phyloP scores from a whole-genome alignment of 2,113 vertebrate genomes.

The Tychaedon coryphoeus region DNA sequence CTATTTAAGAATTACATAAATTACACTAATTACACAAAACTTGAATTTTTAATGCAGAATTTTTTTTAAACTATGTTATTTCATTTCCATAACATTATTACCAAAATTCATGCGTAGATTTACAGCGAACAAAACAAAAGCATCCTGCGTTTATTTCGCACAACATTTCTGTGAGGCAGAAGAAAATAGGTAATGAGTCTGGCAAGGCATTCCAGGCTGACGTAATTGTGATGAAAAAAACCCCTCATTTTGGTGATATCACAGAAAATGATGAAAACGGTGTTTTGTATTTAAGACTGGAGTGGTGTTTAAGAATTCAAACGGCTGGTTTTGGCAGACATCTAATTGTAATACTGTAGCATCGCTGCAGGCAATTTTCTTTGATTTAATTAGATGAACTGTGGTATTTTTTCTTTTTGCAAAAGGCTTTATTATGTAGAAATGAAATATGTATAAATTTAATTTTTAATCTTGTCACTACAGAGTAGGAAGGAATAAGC shows the following conservation, averaged over 20 bases:
- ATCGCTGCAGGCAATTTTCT: conserved; percentile 80
- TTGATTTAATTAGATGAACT: conserved; percentile 88
- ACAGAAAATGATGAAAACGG: conserved; percentile 52
- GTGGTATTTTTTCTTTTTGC: conserved; percentile 77
- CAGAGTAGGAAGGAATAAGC: conserved; percentile 76
- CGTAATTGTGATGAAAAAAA: background rate
- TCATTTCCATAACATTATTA: background rate
- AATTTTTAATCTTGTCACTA: conserved; percentile 86
- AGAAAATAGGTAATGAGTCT: background rate
- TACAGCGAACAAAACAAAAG: background rate
- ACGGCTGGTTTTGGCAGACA: conserved; percentile 74
- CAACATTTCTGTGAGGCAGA: background rate
- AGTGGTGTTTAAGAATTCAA: conserved; percentile 68
- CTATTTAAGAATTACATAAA: background rate
- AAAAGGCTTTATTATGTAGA: conserved; percentile 83
- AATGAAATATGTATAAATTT: conserved; percentile 87
- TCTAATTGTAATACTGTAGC: conserved; percentile 81
- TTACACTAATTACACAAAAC: background rate
- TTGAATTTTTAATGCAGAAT: background rate
- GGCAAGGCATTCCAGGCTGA: background rate
- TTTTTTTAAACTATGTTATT: background rate
- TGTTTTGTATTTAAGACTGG: conserved; percentile 62
- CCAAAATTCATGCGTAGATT: background rate
- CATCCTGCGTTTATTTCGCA: background rate
- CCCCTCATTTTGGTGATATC: background rate